Percentiles rank a stretch among this genome's conserved stretches.
phyloP scores from a whole-genome alignment of 2,888 invertebrate species.

The Tortricodes alternella region DNA sequence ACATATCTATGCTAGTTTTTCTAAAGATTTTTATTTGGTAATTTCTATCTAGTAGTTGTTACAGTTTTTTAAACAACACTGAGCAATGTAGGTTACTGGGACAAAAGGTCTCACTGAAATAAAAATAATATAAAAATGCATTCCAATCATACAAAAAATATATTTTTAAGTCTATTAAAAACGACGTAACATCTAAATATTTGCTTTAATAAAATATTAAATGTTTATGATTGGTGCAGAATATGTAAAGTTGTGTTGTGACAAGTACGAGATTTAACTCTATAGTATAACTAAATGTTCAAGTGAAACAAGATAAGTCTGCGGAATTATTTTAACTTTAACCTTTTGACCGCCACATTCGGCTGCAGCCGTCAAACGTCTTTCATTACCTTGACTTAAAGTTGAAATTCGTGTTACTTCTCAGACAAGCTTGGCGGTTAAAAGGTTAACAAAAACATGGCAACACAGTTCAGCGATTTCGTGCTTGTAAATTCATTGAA shows the following conservation, averaged over 20 bases:
- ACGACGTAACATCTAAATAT: conserved; percentile 10
- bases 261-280: conserved; percentile 32
- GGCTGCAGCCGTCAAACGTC: no score
- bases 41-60: background rate
- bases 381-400: no score
- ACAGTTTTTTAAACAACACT: background rate
- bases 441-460: no score
- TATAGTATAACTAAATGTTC: conserved; percentile 18
- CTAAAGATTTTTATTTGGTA: no score
- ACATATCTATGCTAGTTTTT: no score
- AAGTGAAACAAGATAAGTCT: conserved; percentile 1
- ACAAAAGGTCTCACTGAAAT: background rate
- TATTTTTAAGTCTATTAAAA: conserved; percentile 10
- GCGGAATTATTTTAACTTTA: no score
- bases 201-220: conserved; percentile 18
- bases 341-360: no score
- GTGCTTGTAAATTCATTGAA: no score
- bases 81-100: background rate
- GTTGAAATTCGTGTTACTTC: no score
- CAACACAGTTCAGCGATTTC: no score
- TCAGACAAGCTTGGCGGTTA: no score
- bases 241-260: conserved; percentile 35
- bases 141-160: conserved; percentile 7
- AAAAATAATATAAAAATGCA: background rate
- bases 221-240: conserved; percentile 22